Evolutionary conservation across 2,888 invertebrate genomes (phyloP), one percentile per base, ranked within the genome.

Genomic region (Drepanosiphum platanoidis): DNA sequence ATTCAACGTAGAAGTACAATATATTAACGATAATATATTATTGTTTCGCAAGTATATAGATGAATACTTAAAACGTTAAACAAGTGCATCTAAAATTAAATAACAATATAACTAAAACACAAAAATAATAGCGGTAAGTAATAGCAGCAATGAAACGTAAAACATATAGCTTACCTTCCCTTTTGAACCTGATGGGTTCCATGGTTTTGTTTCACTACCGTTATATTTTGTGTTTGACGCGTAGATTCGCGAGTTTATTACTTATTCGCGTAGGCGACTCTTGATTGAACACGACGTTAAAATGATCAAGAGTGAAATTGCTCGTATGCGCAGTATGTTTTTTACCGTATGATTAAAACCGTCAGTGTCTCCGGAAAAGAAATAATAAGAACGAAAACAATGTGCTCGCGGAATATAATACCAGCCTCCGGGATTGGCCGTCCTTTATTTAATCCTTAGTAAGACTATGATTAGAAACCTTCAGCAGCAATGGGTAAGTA

Each of bases 141-240:
- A 34, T 74, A 22, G n/a, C 11, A 75, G 34, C 15, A 75, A n/a
- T 7, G 36, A 22, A 22, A 70, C 22, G 36, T n/a, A 36, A 36
- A 5, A 15, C n/a, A 71, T 39, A 30, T 1, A 39, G 18, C 75
- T 84, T 84, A 84, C 84, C 75, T 84, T 84, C 84, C 84, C 84
- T 84, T 36, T 39, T 70, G 39, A 34, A 58, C 58, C 84, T 68
- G 52, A 30, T 36, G 77, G 39, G 68, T 58, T 66, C 84, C 84
- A 84, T 84, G 52, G 34, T 80, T 68, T 30, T 42, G 74, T 74
- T 83, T 30, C 77, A 58, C 75, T 77, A 58, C 77, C 7, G 32
- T 66, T 3, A 32, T 7, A 22, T 3, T 1, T 8, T 77, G 30
- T 36, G 39, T 18, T 30, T 64, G 68, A 52, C 15, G 66, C 68